Conservation (phyloP, 2,113 vertebrate genomes). For the Panthera tigris region DNA sequence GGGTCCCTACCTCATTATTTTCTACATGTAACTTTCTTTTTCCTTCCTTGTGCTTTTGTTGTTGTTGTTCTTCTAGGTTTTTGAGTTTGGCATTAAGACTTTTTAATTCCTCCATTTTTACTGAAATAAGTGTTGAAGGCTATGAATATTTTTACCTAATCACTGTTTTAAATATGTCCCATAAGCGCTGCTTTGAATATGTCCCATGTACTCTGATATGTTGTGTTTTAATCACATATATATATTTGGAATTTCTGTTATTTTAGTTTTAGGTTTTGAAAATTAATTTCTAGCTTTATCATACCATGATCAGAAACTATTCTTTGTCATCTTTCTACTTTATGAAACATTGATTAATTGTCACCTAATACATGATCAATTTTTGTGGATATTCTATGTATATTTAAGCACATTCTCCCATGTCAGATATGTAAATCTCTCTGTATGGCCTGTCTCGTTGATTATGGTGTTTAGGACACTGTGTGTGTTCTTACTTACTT, state of each 20-base stretch:
- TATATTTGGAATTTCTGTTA: neutral
- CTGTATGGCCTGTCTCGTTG: neutral
- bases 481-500: neutral
- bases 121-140: neutral
- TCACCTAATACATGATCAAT: neutral
- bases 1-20: neutral
- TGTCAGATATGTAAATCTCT: neutral
- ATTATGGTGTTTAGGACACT: neutral
- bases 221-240: neutral
- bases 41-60: neutral
- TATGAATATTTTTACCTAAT: neutral
- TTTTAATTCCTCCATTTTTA: neutral
- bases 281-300: neutral
- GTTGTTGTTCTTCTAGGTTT: neutral
- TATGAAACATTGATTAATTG: neutral
- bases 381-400: neutral
- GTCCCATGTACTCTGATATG: neutral
- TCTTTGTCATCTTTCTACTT: constrained; percentile 6
- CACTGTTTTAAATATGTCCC: neutral
- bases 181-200: neutral
- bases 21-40: neutral
- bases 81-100: neutral
- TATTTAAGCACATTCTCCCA: rapidly evolving
- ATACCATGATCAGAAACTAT: neutral
- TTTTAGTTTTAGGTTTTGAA: neutral